These are phyloP conservation scores for Nysson spinosus DNA, from an alignment of 2,888 invertebrate genomes.

Conservation along the genomic window DNA sequence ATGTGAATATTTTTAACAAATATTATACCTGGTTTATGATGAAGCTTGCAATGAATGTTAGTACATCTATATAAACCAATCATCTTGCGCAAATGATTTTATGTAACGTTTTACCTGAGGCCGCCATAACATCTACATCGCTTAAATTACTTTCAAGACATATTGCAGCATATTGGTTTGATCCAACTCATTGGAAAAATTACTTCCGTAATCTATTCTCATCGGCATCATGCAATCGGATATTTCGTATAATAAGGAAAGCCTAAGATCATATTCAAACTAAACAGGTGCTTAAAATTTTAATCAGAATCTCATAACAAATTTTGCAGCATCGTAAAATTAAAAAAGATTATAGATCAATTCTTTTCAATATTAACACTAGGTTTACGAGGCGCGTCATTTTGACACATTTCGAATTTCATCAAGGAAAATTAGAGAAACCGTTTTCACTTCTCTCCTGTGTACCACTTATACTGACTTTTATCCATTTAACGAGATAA, in stretches of 20 bases:
- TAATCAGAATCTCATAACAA: background rate
- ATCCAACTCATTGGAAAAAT: background rate
- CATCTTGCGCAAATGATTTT: too few species aligned
- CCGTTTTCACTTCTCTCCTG: too few species aligned
- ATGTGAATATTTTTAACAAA: too few species aligned
- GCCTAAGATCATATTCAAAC: slow-evolving; percentile 4
- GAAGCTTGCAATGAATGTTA: too few species aligned
- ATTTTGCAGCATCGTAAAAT: slow-evolving; percentile 4
- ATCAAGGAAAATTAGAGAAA: too few species aligned
- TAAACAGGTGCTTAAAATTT: background rate
- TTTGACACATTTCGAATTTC: too few species aligned
- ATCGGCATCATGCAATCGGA: background rate
- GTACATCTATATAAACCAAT: too few species aligned
- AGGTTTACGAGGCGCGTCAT: too few species aligned
- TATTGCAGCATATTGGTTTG: background rate
- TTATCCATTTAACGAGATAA: too few species aligned
- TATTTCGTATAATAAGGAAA: slow-evolving; percentile 12
- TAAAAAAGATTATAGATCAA: background rate
- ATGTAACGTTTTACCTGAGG: background rate
- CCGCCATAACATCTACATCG: background rate
- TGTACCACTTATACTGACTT: too few species aligned
- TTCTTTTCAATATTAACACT: background rate
- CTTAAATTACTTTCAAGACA: background rate
- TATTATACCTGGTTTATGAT: too few species aligned
- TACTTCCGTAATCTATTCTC: background rate